phyloP scores from a whole-genome alignment of 2,888 invertebrate genomes.

The Tipula confusa region DNA sequence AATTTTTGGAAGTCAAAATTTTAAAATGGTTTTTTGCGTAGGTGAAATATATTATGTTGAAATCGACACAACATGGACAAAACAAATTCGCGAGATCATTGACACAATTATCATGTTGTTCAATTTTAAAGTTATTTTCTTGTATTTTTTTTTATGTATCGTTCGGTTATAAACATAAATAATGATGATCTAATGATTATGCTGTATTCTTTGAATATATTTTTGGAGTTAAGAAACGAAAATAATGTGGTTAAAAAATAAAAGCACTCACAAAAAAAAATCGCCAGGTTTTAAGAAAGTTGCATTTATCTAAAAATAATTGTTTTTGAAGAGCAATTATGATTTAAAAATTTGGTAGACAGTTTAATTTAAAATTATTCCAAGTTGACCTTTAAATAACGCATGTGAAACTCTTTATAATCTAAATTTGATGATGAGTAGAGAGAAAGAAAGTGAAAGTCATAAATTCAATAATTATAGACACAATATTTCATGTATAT shows the following conservation, averaged over 20 bases:
- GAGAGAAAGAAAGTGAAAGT: neutral
- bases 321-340: neutral
- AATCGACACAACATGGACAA: neutral
- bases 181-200: neutral
- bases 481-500: no score
- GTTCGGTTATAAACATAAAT: neutral
- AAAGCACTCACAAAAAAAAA: neutral
- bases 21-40: neutral
- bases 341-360: neutral
- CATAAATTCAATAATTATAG: no score
- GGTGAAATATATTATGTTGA: neutral
- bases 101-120: neutral
- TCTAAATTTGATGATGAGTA: neutral
- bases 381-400: neutral
- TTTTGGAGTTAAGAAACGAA: neutral
- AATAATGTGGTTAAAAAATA: neutral
- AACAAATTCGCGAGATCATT: neutral
- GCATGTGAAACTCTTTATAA: neutral
- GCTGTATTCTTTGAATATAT: neutral
- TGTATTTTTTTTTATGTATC: neutral
- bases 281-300: neutral
- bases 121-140: neutral
- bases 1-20: neutral
- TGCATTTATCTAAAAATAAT: neutral
- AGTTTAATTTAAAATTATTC: neutral